phyloP scores from a whole-genome alignment of 2,797 vertebrate genomes.

The Potorous gilbertii region DNA sequence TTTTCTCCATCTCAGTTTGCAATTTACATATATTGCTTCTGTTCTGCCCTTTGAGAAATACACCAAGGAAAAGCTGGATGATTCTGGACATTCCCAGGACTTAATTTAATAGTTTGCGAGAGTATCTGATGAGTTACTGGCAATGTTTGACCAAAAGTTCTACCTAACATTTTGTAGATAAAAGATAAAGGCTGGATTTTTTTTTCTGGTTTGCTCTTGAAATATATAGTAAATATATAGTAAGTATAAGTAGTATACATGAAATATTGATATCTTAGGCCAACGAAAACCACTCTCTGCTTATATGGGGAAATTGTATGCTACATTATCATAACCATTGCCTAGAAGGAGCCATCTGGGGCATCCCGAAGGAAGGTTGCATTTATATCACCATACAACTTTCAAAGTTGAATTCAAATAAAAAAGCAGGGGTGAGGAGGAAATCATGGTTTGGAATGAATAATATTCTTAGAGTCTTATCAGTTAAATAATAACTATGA shows the following conservation, averaged over 20 bases:
- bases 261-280: not conserved
- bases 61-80: not conserved
- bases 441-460: slow-evolving; percentile 74
- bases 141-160: not conserved
- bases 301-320: slow-evolving; percentile 10
- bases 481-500: slow-evolving; percentile 77
- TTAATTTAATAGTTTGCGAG: not conserved
- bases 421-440: slow-evolving; percentile 24
- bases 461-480: slow-evolving; percentile 73
- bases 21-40: not conserved
- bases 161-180: slow-evolving; percentile 17
- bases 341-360: not conserved
- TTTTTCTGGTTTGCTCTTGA: slow-evolving; percentile 19
- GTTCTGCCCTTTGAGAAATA: not conserved
- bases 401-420: slow-evolving; percentile 41
- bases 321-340: slow-evolving; percentile 9
- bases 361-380: slow-evolving; percentile 2
- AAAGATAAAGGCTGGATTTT: not conserved
- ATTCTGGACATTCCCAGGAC: not conserved
- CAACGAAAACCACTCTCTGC: slow-evolving; percentile 45
- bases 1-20: not conserved
- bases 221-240: slow-evolving; percentile 8
- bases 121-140: not conserved
- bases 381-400: slow-evolving; percentile 48
- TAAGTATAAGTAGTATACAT: not conserved